Conservation (phyloP, 2,888 invertebrate species). For the Catonia carolina region DNA sequence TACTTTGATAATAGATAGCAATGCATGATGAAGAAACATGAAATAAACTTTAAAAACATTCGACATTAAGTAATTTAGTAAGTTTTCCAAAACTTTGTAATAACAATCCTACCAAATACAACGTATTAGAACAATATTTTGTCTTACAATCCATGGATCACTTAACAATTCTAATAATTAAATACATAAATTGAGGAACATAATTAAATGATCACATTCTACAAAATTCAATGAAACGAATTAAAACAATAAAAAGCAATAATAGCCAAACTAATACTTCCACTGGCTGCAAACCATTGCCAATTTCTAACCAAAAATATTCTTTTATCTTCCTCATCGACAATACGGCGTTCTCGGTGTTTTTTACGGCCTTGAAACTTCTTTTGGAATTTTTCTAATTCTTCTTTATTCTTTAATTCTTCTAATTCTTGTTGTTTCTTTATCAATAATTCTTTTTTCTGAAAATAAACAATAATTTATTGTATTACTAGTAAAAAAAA, state of each 20-base stretch:
- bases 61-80: no score
- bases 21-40: no score
- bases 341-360: conserved; percentile 23
- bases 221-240: no score
- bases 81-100: no score
- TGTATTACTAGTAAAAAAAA: conserved; percentile 3
- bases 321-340: conserved; percentile 21
- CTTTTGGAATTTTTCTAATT: conserved; percentile 69
- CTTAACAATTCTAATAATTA: no score
- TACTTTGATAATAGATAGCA: no score
- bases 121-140: no score
- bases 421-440: conserved; percentile 55
- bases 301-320: conserved; percentile 19
- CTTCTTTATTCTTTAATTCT: conserved; percentile 61
- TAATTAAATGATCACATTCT: no score
- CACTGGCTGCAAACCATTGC: conserved; percentile 29
- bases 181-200: no score
- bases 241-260: neutral
- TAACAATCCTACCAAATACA: no score
- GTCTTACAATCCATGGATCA: no score
- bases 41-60: no score
- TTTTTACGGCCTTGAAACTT: conserved; percentile 63
- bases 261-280: neutral
- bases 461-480: conserved; percentile 16
- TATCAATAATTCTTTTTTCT: conserved; percentile 48